Evolutionary conservation across 2,888 invertebrate species (phyloP).

Genomic region (Megamerina dolium): DNA sequence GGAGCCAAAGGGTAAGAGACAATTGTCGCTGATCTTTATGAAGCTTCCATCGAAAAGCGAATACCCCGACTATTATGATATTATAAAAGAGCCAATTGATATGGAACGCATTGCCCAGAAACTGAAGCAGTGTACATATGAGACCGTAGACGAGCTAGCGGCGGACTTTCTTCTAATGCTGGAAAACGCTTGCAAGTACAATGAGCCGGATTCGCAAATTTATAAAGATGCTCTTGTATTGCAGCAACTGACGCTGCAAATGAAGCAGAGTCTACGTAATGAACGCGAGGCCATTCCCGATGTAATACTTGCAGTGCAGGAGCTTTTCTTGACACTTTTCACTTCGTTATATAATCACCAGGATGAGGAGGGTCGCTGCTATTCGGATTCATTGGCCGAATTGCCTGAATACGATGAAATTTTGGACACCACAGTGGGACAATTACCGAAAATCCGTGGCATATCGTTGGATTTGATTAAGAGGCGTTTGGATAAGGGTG

Average conservation of each 20-base stretch:
- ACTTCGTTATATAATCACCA: slow-evolving; percentile 93
- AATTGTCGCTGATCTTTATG: slow-evolving; percentile 89
- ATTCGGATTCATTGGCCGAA: slow-evolving; percentile 93
- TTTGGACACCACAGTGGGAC: slow-evolving; percentile 51
- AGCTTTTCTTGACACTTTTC: slow-evolving; percentile 83
- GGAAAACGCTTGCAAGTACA: slow-evolving; percentile 94
- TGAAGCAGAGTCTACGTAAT: slow-evolving; percentile 76
- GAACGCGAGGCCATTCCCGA: slow-evolving; percentile 74
- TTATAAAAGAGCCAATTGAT: slow-evolving; percentile 94
- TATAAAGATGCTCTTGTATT: slow-evolving; percentile 93
- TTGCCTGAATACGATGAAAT: slow-evolving; percentile 80
- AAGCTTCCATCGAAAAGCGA: slow-evolving; percentile 89
- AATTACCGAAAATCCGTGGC: slow-evolving; percentile 61
- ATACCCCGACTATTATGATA: slow-evolving; percentile 96
- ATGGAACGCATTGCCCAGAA: slow-evolving; percentile 90
- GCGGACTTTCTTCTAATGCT: slow-evolving; percentile 89
- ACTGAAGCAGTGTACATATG: slow-evolving; percentile 69
- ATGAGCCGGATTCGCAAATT: slow-evolving; percentile 95
- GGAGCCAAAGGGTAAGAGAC: slow-evolving; percentile 76
- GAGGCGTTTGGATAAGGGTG: slow-evolving; percentile 81
- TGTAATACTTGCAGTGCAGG: slow-evolving; percentile 83
- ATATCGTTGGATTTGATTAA: slow-evolving; percentile 91
- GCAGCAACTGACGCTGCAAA: slow-evolving; percentile 86
- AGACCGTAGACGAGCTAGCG: slow-evolving; percentile 77
- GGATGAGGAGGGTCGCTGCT: slow-evolving; percentile 94